phyloP scores from a whole-genome alignment of 2,888 invertebrate species.

The Acronicta leporina region DNA sequence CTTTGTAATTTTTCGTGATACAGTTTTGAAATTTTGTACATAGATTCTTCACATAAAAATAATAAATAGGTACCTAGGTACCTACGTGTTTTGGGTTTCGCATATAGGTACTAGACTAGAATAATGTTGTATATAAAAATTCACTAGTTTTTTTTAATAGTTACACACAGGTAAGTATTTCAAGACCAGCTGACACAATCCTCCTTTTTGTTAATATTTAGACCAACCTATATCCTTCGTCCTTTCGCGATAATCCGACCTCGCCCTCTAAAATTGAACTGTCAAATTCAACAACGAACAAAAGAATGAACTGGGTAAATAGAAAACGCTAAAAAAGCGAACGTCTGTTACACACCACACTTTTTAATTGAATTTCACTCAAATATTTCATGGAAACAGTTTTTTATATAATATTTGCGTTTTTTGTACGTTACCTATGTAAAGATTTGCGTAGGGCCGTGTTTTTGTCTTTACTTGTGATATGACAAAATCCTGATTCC shows the following conservation, averaged over 20 bases:
- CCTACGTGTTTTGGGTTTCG: no score
- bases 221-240: conserved; percentile 8
- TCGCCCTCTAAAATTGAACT: conserved; percentile 61
- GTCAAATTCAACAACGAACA: conserved; percentile 61
- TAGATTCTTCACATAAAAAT: no score
- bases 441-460: conserved; percentile 5
- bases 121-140: no score
- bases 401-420: conserved; percentile 35
- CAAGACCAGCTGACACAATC: no score
- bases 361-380: conserved; percentile 64
- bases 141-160: no score
- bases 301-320: conserved; percentile 57
- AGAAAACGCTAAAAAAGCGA: conserved; percentile 60
- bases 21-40: no score
- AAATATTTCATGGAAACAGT: conserved; percentile 51
- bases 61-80: no score
- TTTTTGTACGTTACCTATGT: conserved; percentile 11
- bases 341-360: conserved; percentile 62
- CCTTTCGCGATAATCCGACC: conserved; percentile 47
- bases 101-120: no score
- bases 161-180: no score
- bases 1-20: no score
- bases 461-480: conserved; percentile 15
- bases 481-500: not conserved
- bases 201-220: conserved; percentile 18